phyloP scores from a whole-genome alignment of 2,797 vertebrate species.

The Hemibagrus guttatus region DNA sequence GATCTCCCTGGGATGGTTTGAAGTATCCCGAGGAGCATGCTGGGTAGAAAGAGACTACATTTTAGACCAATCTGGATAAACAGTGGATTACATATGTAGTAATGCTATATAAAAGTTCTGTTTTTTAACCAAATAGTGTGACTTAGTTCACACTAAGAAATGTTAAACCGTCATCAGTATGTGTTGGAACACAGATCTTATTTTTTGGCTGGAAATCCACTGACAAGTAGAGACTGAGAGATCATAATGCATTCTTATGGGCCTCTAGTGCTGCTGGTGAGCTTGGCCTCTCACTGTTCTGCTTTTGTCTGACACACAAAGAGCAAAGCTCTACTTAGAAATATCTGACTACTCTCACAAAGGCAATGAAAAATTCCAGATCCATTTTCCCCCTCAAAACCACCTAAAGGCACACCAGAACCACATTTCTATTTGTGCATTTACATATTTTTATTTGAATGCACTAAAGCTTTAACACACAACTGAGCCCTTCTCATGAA shows the following conservation, averaged over 20 bases:
- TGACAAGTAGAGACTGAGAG: conserved; percentile 10
- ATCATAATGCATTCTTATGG: conserved; percentile 43
- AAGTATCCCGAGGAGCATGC: conserved; percentile 89
- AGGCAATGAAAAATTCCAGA: conserved; percentile 47
- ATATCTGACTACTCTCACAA: conserved; percentile 49
- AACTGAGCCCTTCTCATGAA: background rate
- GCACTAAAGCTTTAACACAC: background rate
- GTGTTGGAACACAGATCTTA: conserved; percentile 21
- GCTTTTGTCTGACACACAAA: conserved; percentile 54
- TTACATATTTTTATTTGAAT: background rate
- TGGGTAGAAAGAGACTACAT: conserved; percentile 58
- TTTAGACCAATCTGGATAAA: background rate
- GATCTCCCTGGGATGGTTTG: conserved; percentile 90
- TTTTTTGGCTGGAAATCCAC: conserved; percentile 29
- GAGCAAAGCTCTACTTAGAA: conserved; percentile 40
- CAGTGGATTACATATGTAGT: too few species aligned
- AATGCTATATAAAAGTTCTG: background rate
- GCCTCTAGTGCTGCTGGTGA: conserved; percentile 42
- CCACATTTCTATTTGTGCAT: conserved; percentile 18
- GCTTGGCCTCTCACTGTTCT: conserved; percentile 46
- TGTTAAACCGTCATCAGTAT: conserved; percentile 6
- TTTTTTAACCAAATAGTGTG: background rate
- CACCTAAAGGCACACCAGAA: conserved; percentile 28
- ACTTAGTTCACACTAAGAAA: background rate
- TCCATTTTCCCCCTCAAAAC: conserved; percentile 29